A percentile compares a stretch with the other conserved stretches of the same genome.
Conservation (phyloP, 2,113 vertebrate genomes). For the Panthera uncia region DNA sequence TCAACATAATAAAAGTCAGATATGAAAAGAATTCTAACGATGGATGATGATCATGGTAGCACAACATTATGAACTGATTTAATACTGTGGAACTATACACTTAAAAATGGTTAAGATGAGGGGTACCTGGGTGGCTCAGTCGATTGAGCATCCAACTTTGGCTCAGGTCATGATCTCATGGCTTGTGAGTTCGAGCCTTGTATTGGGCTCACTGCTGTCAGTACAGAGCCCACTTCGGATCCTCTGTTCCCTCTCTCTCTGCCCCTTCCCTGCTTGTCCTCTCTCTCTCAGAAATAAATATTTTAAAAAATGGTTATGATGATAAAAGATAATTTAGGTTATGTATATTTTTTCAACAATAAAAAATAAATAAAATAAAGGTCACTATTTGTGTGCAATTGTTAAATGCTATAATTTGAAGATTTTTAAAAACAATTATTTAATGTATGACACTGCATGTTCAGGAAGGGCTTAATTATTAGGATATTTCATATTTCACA, state of each 20-base stretch:
- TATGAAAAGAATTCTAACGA: neutral
- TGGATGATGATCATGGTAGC: neutral
- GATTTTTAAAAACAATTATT: neutral
- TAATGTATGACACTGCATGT: neutral
- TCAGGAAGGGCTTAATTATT: neutral
- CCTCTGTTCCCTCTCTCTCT: no score
- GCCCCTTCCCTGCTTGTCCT: no score
- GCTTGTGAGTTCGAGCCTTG: no score
- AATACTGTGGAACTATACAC: neutral
- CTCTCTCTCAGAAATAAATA: no score
- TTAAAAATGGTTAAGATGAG: neutral
- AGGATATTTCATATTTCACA: neutral
- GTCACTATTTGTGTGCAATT: neutral
- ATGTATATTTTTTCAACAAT: neutral
- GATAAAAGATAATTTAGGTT: neutral
- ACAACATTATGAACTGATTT: neutral
- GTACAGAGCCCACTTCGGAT: no score
- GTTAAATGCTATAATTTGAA: neutral
- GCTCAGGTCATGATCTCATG: no score
- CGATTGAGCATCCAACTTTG: no score
- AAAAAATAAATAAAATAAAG: neutral
- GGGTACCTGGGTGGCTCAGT: no score
- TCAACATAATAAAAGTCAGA: neutral
- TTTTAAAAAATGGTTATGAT: neutral
- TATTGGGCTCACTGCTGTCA: no score